Evolutionary conservation across 2,888 invertebrate species (phyloP), one percentile per base, ranked within the genome.

Genomic region (Sinhomidia bicolor): DNA sequence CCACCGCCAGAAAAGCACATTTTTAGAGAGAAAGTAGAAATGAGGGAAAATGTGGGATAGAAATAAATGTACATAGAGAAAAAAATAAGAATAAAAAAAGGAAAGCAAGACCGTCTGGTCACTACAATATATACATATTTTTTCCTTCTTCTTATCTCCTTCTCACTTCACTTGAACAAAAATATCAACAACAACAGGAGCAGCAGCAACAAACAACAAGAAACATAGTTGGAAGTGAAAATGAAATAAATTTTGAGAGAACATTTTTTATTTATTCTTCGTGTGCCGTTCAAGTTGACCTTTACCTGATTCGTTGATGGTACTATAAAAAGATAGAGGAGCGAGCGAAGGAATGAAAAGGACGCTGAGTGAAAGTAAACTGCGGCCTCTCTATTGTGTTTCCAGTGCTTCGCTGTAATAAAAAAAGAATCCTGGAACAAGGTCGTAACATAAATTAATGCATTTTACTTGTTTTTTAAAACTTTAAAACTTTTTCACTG

Each of bases 261-360:
- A 41, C 17, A 32, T 60, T 36, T 57, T 60, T 60, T 79, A 81
- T 71, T 44, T 60, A 71, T 71, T 79, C 79, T 20, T 60, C 29
- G 26, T 68, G 60, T 32, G 47, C 23, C 60, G 32, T 57, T 87
- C 62, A 60, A 88, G 62, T 62, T 81, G 65, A 76, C 78, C 85
- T 80, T 60, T 71, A 74, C 65, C 80, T 47, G 74, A 88, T 88
- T 88, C 84, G 32, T 78, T 36, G 74, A 23, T 23, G 41, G 29
- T 29, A 62, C 1, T 62, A 57, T 0, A 23, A 20, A 57, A 23
- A 57, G 12, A 57, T 12, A 10, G 10, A 60, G 14, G 12, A 17
- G 10, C 17, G 60, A 1, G 3, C 12, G 26, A 29, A 65, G 65
- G 5, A n/a, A 32, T n/a, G 5, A n/a, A 32, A 6, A n/a, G n/a